Conservation (phyloP, 2,113 vertebrate species). For the Oncorhynchus gorbuscha region DNA sequence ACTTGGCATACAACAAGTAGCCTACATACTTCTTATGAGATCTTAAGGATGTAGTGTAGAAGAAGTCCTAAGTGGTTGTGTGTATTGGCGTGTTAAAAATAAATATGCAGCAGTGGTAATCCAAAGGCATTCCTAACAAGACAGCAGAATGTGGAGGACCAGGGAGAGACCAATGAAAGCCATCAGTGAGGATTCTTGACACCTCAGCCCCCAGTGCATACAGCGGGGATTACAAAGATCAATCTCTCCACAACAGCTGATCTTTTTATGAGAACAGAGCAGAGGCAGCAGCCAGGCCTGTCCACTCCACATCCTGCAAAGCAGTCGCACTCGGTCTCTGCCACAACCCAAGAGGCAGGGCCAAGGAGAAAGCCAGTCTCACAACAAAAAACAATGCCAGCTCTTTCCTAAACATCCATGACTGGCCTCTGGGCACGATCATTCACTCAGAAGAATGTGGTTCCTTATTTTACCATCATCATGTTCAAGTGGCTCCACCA, state of each 20-base stretch:
- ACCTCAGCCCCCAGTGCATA: conserved; percentile 22
- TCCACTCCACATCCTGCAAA: neutral
- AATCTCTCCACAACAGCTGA: conserved; percentile 36
- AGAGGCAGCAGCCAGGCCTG: neutral
- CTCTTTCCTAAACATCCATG: conserved; percentile 21
- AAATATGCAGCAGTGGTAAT: neutral
- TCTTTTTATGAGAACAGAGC: conserved; percentile 2
- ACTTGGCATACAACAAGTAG: neutral
- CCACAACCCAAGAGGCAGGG: neutral
- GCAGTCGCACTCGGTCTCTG: neutral
- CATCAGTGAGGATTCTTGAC: conserved; percentile 4
- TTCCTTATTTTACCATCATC: neutral
- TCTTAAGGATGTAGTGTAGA: neutral
- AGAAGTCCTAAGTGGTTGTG: neutral
- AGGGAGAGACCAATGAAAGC: neutral
- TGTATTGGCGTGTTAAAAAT: neutral
- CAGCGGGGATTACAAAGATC: conserved; percentile 29
- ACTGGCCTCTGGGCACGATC: conserved; percentile 11
- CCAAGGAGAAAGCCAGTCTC: neutral
- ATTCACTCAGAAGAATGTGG: neutral
- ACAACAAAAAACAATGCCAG: conserved; percentile 1
- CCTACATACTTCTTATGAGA: neutral
- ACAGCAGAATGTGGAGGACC: neutral
- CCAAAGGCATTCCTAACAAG: neutral
- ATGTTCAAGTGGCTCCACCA: neutral